phyloP scores from a whole-genome alignment of 2,888 invertebrate genomes.

The Xiphydria camelus region DNA sequence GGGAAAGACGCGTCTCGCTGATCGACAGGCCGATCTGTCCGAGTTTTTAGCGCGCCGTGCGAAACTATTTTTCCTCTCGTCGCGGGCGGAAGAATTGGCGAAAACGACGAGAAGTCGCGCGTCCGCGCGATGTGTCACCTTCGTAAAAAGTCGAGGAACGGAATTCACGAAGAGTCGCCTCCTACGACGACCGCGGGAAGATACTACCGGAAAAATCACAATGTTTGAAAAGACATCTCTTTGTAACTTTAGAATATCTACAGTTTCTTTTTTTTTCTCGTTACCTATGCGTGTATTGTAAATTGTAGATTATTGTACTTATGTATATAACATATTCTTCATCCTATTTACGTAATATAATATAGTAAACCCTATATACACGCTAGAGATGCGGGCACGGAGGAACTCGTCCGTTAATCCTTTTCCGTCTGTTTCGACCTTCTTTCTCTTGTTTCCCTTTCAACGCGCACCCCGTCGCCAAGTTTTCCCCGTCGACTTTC shows the following conservation, averaged over 20 bases:
- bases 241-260: conserved; percentile 1
- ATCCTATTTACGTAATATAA: conserved; percentile 21
- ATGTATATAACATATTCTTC: conserved; percentile 18
- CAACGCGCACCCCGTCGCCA: too few species aligned
- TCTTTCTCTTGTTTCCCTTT: too few species aligned
- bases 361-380: conserved; percentile 36
- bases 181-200: neutral
- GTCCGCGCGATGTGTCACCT: neutral
- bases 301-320: conserved; percentile 34
- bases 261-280: too few species aligned
- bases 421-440: conserved; percentile 33
- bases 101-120: neutral
- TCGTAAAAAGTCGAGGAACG: neutral
- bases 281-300: neutral
- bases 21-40: conserved; percentile 14
- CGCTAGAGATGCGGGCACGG: conserved; percentile 43
- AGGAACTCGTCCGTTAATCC: conserved; percentile 49
- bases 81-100: neutral
- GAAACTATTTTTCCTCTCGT: conserved; percentile 5
- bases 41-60: neutral
- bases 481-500: too few species aligned
- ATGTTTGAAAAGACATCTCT: neutral
- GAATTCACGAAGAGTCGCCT: neutral
- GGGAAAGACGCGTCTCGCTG: conserved; percentile 31
- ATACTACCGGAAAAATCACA: conserved; percentile 1